A percentile compares a stretch with the other conserved stretches of the same genome.
phyloP scores from a whole-genome alignment of 2,113 vertebrate genomes.

The Herpetotheres cachinnans region DNA sequence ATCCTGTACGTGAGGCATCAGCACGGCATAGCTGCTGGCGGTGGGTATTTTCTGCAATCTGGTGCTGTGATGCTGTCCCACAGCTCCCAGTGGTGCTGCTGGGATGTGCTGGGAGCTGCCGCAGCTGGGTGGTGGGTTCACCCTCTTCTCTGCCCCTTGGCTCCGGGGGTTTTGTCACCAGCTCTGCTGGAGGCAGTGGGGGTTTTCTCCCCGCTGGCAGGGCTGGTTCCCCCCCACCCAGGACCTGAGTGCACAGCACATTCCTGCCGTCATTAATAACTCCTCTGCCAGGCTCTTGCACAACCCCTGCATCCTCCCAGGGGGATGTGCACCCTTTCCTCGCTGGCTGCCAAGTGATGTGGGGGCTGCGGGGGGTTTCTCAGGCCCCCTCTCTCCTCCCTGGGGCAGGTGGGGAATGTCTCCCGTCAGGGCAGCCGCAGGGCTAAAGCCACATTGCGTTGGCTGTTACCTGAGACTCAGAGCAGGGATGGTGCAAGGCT shows the following conservation, averaged over 20 bases:
- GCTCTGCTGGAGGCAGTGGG: background rate
- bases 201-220: background rate
- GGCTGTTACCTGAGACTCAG: background rate
- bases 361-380: background rate
- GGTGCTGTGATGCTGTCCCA: background rate
- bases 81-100: background rate
- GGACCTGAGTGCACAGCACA: background rate
- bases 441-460: fast-evolving
- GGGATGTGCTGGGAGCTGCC: background rate
- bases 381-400: no score
- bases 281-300: background rate
- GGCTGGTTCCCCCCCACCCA: background rate
- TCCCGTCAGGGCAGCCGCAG: fast-evolving
- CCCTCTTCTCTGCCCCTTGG: background rate
- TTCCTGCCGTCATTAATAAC: constrained; percentile 19
- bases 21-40: background rate
- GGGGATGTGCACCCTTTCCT: background rate
- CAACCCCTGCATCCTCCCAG: background rate
- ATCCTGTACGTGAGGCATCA: background rate
- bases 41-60: background rate
- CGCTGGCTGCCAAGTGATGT: fast-evolving
- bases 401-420: background rate
- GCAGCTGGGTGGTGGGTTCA: background rate
- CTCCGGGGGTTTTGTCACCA: fast-evolving
- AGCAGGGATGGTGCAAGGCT: background rate